phyloP scores from a whole-genome alignment of 2,797 vertebrate species.

The Bovichtus diacanthus region DNA sequence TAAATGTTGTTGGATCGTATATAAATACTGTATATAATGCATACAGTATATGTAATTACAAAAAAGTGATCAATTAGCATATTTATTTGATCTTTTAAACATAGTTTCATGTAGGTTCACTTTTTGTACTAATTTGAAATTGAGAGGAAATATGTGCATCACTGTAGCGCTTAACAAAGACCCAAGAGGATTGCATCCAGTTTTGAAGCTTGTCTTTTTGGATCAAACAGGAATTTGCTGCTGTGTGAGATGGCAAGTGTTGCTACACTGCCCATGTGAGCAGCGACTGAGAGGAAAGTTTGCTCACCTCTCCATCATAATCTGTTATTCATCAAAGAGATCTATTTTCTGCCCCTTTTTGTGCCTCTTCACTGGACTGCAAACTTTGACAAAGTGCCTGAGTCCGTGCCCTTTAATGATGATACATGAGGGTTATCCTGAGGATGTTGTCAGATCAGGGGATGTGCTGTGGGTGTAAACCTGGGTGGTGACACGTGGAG shows the following conservation, averaged over 20 bases:
- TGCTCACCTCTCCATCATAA: slow-evolving; percentile 73
- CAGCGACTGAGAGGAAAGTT: slow-evolving; percentile 56
- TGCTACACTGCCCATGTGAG: slow-evolving; percentile 48
- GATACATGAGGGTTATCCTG: slow-evolving; percentile 68
- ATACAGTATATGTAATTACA: background rate
- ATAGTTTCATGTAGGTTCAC: background rate
- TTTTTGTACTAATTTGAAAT: slow-evolving; percentile 12
- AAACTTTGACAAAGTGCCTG: slow-evolving; percentile 66
- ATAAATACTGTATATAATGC: slow-evolving; percentile 18
- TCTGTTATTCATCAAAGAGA: slow-evolving; percentile 67
- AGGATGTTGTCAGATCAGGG: slow-evolving; percentile 65
- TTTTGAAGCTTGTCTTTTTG: slow-evolving; percentile 62
- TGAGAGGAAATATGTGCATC: slow-evolving; percentile 25
- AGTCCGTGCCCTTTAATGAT: slow-evolving; percentile 69
- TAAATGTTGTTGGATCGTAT: slow-evolving; percentile 10
- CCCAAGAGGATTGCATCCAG: slow-evolving; percentile 56
- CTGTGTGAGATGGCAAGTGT: slow-evolving; percentile 38
- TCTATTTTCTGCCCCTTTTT: slow-evolving; percentile 65
- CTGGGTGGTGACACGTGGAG: slow-evolving; percentile 44
- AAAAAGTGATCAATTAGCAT: slow-evolving; percentile 11
- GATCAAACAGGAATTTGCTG: slow-evolving; percentile 58
- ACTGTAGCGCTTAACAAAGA: slow-evolving; percentile 45
- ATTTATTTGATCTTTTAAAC: slow-evolving; percentile 38
- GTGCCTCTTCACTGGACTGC: slow-evolving; percentile 59
- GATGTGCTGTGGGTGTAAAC: slow-evolving; percentile 48